phyloP scores from a whole-genome alignment of 2,113 vertebrate genomes.

The Passer domesticus region DNA sequence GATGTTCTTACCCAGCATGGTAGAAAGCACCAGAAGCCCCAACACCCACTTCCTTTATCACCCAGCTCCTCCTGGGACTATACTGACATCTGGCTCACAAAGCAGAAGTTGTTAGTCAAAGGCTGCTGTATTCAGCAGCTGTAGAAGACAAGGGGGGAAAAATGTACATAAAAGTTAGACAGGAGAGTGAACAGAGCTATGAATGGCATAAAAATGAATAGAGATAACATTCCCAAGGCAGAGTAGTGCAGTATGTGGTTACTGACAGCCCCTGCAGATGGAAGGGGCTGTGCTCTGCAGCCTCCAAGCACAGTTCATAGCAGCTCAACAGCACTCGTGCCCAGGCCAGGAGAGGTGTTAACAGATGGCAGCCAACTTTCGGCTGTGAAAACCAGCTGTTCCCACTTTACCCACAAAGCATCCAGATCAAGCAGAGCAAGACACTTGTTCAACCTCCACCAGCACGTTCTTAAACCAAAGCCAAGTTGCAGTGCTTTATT shows the following conservation, averaged over 20 bases:
- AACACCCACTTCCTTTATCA: rapidly evolving
- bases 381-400: background rate
- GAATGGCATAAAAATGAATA: background rate
- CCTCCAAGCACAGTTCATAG: background rate
- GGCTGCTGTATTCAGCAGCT: background rate
- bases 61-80: background rate
- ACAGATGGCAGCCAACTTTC: background rate
- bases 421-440: background rate
- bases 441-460: background rate
- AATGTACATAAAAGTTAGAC: background rate
- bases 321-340: background rate
- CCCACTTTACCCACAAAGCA: background rate
- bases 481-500: background rate
- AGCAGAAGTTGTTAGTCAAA: background rate
- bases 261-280: background rate
- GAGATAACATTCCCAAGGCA: background rate
- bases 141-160: background rate
- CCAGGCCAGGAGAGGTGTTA: background rate
- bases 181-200: background rate
- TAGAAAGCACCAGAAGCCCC: background rate
- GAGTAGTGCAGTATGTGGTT: background rate
- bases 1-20: background rate
- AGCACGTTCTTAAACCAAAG: background rate
- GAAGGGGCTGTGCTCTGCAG: background rate
- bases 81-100: background rate